Evolutionary conservation across 2,113 vertebrate genomes (phyloP).

Genomic region (Chamaea fasciata): DNA sequence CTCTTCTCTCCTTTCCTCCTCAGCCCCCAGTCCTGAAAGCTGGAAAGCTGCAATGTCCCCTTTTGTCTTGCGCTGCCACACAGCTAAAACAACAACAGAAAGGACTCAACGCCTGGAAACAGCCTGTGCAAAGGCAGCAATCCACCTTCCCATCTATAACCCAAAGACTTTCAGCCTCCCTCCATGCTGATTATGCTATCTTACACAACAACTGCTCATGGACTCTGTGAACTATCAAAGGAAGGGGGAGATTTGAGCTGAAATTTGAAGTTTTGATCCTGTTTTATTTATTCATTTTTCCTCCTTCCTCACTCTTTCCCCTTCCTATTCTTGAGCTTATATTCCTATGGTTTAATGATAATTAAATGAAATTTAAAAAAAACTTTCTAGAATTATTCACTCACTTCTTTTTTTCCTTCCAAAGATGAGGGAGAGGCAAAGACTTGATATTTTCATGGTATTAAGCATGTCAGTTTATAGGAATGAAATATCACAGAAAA

Average conservation of each 20-base stretch:
- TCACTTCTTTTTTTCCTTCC: not conserved
- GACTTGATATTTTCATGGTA: not conserved
- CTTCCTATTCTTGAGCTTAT: not conserved
- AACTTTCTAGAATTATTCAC: not conserved
- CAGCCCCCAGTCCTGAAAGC: slow-evolving; percentile 72
- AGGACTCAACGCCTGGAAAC: not conserved
- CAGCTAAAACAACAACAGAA: slow-evolving; percentile 50
- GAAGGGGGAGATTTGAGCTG: not conserved
- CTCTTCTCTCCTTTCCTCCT: slow-evolving; percentile 78
- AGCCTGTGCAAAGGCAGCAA: slow-evolving; percentile 15
- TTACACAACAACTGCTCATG: not conserved
- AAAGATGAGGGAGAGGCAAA: not conserved
- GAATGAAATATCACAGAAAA: not conserved
- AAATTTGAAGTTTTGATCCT: not conserved
- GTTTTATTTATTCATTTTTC: not conserved
- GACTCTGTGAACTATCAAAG: not conserved
- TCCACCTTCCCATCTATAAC: not conserved
- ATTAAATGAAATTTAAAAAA: not conserved
- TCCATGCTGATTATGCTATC: not conserved
- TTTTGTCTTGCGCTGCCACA: slow-evolving; percentile 74
- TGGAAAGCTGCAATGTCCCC: slow-evolving; percentile 71
- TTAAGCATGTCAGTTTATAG: not conserved
- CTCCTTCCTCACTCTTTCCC: not conserved
- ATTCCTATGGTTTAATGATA: not conserved
- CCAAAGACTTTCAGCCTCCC: not conserved